Evolutionary conservation across 1,140 invertebrate genomes (phyloP), one percentile per base, ranked within the genome.

Genomic region (Hypsibius dujardini): DNA sequence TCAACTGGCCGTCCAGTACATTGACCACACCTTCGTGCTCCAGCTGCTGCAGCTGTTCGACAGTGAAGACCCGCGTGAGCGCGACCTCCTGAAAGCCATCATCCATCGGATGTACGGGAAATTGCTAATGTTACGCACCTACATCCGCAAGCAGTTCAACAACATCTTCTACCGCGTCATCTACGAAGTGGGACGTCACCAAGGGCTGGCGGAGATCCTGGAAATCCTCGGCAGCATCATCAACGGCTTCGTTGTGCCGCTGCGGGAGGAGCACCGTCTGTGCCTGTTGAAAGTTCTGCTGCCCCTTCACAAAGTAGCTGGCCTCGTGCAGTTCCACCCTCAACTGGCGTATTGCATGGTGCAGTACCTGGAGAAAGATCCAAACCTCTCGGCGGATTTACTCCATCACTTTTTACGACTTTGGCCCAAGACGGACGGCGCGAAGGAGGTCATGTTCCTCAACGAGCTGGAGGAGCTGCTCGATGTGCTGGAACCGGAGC

Each of bases 161-260:
- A 80, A 81, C 75, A 81, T 80, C 75, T 82, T 81, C 77, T 80
- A 79, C 73, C 81, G 81, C 73, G 83, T 84, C 76, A 82, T 84
- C 71, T 84, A 84, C 78, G 83, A 84, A 78, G 83, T 81, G 47
- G 83, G 84, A 73, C 78, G 79, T n/a, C 82, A 83, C 76, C 84
- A 83, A 76, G 83, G 82, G 69, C 79, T 83, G 70, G 81, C 80
- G 70, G 83, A 84, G 75, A 75, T 84, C 72, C 76, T 84, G 72
- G 82, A 83, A 77, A 84, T 84, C 74, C 77, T 84, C 72, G 83
- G 82, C 74, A 82, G 82, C 72, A 78, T 78, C 70, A 78, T 78
- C 69, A 78, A 78, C 70, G 77, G 77, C 42, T 78, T 78, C 69
- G 78, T 77, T 15, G 72, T 79, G 15, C 77, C 77, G 7, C 67